phyloP scores from a whole-genome alignment of 1,140 invertebrate genomes.

The Aphaenogaster ashmeadi region DNA sequence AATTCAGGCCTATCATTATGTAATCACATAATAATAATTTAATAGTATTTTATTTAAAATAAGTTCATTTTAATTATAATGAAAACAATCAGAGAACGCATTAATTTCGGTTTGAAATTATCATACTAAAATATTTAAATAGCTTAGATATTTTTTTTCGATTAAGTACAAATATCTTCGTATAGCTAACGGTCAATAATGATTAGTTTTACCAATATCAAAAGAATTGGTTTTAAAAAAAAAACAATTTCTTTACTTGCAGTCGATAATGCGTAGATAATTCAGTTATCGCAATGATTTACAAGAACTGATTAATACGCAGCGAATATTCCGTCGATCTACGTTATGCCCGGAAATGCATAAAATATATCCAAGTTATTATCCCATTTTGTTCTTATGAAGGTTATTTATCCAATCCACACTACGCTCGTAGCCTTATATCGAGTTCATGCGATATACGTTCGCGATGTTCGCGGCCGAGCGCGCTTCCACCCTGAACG shows the following conservation, averaged over 20 bases:
- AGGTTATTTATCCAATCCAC: conserved; percentile 44
- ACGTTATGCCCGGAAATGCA: neutral
- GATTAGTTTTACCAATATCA: neutral
- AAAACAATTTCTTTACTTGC: neutral
- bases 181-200: neutral
- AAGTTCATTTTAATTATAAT: neutral
- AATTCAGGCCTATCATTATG: neutral
- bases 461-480: conserved; percentile 39
- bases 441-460: conserved; percentile 66
- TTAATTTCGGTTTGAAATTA: neutral
- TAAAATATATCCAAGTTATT: conserved; percentile 42
- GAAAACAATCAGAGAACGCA: neutral
- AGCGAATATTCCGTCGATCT: neutral
- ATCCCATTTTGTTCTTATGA: conserved; percentile 33
- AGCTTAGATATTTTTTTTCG: neutral
- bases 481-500: conserved; percentile 39
- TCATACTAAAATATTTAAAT: neutral
- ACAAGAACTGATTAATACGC: neutral
- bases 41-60: neutral
- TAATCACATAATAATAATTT: neutral
- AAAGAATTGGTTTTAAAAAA: neutral
- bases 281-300: neutral
- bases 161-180: neutral
- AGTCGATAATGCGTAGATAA: neutral
- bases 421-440: conserved; percentile 26